Conservation (phyloP, 2,113 vertebrate species). For the Telmatochromis sp. region DNA sequence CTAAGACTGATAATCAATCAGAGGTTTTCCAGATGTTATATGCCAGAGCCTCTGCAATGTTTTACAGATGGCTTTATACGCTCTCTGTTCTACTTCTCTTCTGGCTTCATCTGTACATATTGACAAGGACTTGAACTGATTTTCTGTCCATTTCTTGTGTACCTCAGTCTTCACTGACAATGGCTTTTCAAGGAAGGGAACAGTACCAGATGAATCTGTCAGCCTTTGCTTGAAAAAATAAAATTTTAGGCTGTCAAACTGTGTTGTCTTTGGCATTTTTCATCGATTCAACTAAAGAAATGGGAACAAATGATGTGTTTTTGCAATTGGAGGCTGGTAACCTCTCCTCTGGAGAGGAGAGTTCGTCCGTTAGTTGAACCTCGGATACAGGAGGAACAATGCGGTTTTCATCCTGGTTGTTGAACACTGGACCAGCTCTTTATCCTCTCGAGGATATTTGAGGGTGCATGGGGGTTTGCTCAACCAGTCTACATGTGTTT, state of each 20-base stretch:
- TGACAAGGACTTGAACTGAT: fast-evolving
- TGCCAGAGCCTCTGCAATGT: neutral
- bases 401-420: neutral
- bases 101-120: neutral
- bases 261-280: neutral
- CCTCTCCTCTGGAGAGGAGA: neutral
- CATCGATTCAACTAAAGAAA: neutral
- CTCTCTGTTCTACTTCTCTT: neutral
- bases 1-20: neutral
- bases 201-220: neutral
- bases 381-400: neutral
- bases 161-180: fast-evolving
- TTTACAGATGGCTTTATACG: neutral
- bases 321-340: neutral
- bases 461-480: fast-evolving
- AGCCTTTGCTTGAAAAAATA: neutral
- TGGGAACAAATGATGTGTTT: neutral
- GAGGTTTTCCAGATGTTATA: neutral
- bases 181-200: neutral
- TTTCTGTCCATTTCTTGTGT: neutral
- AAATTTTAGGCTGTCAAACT: fast-evolving
- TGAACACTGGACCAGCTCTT: neutral
- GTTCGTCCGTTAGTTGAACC: fast-evolving
- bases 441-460: neutral
- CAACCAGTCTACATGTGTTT: fast-evolving